These are phyloP conservation scores for Sylvilagus bachmani DNA, from an alignment of 2,113 vertebrate species.

Conservation along the genomic window DNA sequence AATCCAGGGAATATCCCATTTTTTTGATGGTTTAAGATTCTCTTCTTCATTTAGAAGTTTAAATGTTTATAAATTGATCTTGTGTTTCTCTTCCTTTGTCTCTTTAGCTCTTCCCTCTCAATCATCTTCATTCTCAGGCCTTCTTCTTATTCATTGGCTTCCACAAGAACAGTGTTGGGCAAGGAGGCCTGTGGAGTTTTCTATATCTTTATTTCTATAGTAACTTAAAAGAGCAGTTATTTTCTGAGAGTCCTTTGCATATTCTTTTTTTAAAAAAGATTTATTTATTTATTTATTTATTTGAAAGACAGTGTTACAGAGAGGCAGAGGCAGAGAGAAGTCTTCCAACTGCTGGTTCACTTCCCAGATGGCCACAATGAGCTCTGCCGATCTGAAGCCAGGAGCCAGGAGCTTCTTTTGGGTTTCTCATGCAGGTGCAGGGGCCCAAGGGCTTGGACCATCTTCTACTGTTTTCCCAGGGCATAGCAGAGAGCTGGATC, in stretches of 20 bases:
- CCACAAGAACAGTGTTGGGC: neutral
- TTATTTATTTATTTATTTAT: too few relatives aligned
- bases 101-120: neutral
- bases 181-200: neutral
- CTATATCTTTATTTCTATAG: neutral
- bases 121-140: neutral
- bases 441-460: too few relatives aligned
- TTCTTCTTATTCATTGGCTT: neutral
- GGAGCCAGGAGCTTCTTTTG: too few relatives aligned
- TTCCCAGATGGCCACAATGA: too few relatives aligned
- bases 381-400: too few relatives aligned
- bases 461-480: too few relatives aligned
- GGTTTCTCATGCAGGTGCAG: too few relatives aligned
- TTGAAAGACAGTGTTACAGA: too few relatives aligned
- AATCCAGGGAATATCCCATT: neutral
- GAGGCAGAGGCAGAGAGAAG: too few relatives aligned
- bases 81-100: neutral
- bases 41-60: slow-evolving; percentile 26
- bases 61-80: neutral
- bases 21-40: neutral
- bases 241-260: neutral
- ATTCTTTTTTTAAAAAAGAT: neutral
- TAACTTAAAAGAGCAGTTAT: neutral
- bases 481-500: too few relatives aligned
- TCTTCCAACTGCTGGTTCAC: too few relatives aligned